phyloP scores from a whole-genome alignment of 1,140 invertebrate species.

The Brachionus rubens region DNA sequence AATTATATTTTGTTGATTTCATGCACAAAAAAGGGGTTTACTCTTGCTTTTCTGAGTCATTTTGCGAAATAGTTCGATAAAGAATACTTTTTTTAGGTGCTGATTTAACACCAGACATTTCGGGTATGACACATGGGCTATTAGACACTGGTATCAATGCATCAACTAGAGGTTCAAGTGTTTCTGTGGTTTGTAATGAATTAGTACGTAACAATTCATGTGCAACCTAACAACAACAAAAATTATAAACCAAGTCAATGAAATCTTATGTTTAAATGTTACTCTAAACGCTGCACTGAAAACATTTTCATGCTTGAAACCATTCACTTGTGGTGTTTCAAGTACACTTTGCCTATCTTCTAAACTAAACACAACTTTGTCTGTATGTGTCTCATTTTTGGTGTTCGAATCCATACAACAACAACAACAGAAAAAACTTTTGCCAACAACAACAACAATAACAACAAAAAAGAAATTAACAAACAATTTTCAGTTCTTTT shows the following conservation, averaged over 20 bases:
- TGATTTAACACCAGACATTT: background rate
- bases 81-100: slow-evolving; percentile 23
- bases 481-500: too few species aligned
- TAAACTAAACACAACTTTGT: background rate
- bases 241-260: too few species aligned
- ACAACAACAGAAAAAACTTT: too few species aligned
- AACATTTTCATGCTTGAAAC: slow-evolving; percentile 17
- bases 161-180: too few species aligned
- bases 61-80: slow-evolving; percentile 15
- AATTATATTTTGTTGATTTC: too few species aligned
- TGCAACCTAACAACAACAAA: too few species aligned
- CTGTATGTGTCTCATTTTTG: background rate
- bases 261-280: background rate
- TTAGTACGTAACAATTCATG: too few species aligned
- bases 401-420: slow-evolving; percentile 18
- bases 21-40: background rate
- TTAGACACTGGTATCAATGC: background rate
- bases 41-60: slow-evolving; percentile 5
- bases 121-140: background rate
- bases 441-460: too few species aligned
- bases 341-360: background rate
- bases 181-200: too few species aligned
- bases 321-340: slow-evolving; percentile 2
- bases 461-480: too few species aligned
- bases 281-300: background rate